Conservation (phyloP, 2,888 invertebrate genomes). For the Tinea semifulvella region DNA sequence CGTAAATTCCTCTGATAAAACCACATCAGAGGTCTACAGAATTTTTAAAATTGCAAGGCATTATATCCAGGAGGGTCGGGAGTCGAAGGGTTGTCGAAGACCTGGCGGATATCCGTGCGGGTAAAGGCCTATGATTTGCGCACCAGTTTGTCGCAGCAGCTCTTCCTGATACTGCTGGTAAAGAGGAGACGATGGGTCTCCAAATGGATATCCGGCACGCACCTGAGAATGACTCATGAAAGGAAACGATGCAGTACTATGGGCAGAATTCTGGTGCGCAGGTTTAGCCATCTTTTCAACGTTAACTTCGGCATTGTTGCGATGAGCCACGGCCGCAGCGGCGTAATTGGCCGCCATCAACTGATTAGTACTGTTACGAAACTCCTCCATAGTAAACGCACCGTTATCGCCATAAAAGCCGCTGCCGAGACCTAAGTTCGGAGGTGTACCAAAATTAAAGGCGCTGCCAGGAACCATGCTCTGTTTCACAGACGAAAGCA, state of each 20-base stretch:
- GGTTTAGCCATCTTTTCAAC: slow-evolving; percentile 55
- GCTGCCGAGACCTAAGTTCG: slow-evolving; percentile 64
- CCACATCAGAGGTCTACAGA: too few species aligned
- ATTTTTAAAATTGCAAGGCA: not conserved
- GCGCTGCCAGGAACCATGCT: slow-evolving; percentile 84
- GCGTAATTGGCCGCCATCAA: slow-evolving; percentile 65
- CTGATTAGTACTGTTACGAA: slow-evolving; percentile 70
- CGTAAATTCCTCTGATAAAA: too few species aligned
- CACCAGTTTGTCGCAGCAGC: slow-evolving; percentile 65
- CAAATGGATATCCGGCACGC: slow-evolving; percentile 69
- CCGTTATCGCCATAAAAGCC: slow-evolving; percentile 71
- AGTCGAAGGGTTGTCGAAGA: slow-evolving; percentile 76
- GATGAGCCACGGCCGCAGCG: slow-evolving; percentile 44
- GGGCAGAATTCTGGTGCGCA: slow-evolving; percentile 53
- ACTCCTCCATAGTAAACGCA: slow-evolving; percentile 73
- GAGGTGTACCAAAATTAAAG: slow-evolving; percentile 82
- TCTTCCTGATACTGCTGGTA: slow-evolving; percentile 80
- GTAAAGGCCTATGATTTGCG: slow-evolving; percentile 71
- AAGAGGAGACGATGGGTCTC: slow-evolving; percentile 71
- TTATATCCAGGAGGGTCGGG: slow-evolving; percentile 75
- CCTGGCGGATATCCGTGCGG: slow-evolving; percentile 71
- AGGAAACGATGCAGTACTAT: slow-evolving; percentile 55
- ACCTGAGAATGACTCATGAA: slow-evolving; percentile 70
- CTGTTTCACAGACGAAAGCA: slow-evolving; percentile 44
- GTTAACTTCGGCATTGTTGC: slow-evolving; percentile 35